A percentile compares a stretch with the other conserved stretches of the same genome.
These are phyloP conservation scores for Nothoprocta pentlandii DNA, from an alignment of 2,113 vertebrate species.

Conservation along the genomic window DNA sequence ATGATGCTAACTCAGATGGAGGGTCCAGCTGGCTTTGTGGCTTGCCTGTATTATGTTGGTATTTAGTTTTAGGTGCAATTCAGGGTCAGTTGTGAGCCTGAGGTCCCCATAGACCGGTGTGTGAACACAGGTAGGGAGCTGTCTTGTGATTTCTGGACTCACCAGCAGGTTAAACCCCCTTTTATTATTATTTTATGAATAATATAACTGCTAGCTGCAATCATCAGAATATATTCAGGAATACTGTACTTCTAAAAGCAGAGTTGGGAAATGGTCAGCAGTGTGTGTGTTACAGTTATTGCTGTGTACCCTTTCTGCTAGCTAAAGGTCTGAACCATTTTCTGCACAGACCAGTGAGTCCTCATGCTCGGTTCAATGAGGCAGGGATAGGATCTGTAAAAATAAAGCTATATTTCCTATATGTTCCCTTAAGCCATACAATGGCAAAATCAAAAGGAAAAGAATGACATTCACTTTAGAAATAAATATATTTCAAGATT, in stretches of 20 bases:
- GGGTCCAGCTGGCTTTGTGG: not conserved
- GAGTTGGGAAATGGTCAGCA: not conserved
- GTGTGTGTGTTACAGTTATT: not conserved
- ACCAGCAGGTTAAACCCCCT: not conserved
- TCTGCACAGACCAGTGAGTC: not conserved
- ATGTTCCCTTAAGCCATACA: not conserved
- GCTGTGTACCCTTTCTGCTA: not conserved
- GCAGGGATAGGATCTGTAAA: not conserved
- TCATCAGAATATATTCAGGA: not conserved
- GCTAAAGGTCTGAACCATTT: not conserved
- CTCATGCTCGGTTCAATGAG: not conserved
- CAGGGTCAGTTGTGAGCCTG: not conserved
- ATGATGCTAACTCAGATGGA: not conserved
- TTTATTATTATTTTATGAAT: not conserved
- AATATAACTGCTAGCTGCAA: not conserved
- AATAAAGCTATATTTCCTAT: not conserved
- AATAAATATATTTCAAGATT: not conserved
- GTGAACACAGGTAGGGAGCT: not conserved
- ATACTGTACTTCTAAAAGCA: not conserved
- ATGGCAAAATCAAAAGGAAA: not conserved
- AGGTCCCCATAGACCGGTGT: not conserved
- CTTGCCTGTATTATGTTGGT: not conserved
- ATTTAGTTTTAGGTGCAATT: not conserved
- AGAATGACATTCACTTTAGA: not conserved
- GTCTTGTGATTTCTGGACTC: not conserved